Base-by-base conservation (phyloP, 1,140 invertebrate species). In the Trichogramma pretiosum region DNA sequence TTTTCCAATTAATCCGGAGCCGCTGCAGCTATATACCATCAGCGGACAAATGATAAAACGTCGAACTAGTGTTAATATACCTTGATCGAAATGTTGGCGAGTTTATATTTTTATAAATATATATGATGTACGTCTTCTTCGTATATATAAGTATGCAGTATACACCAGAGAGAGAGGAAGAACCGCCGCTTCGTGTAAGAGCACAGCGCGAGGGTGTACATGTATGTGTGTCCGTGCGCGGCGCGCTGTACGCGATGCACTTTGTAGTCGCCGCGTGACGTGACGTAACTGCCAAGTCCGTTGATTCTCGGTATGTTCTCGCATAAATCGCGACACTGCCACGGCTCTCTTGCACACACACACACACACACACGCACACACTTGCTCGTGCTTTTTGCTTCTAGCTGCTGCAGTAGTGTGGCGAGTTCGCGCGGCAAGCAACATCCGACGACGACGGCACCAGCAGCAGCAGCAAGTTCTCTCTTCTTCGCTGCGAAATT, bases 181-280 rank as follows among this genome's bases (percentile, higher is more conserved):
- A 14, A 32, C 2, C 39, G 30, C 40, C 23, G 38, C 23, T 34
- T 35, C 46, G 50, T n/a, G n/a, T n/a, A n/a, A n/a, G n/a, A n/a
- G n/a, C n/a, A n/a, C n/a, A n/a, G n/a, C n/a, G n/a, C n/a, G n/a
- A n/a, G n/a, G n/a, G n/a, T n/a, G n/a, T n/a, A n/a, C n/a, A n/a
- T n/a, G n/a, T n/a, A n/a, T n/a, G n/a, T n/a, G n/a, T n/a, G n/a
- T n/a, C n/a, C n/a, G n/a, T n/a, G n/a, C n/a, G n/a, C n/a, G n/a
- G n/a, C n/a, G n/a, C n/a, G n/a, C n/a, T n/a, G n/a, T n/a, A n/a
- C n/a, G n/a, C n/a, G n/a, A n/a, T n/a, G 50, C 35, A 53, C 67
- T 69, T 69, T 70, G 65, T 68, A 66, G 63, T 68, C 53, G 63
- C 63, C 65, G 66, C n/a, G n/a, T 62, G 63, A 69, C 65, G 67